These are phyloP conservation scores for Actinernus sp. DNA, from an alignment of 92 coral and sea anemone genomes.

Conservation along the genomic window DNA sequence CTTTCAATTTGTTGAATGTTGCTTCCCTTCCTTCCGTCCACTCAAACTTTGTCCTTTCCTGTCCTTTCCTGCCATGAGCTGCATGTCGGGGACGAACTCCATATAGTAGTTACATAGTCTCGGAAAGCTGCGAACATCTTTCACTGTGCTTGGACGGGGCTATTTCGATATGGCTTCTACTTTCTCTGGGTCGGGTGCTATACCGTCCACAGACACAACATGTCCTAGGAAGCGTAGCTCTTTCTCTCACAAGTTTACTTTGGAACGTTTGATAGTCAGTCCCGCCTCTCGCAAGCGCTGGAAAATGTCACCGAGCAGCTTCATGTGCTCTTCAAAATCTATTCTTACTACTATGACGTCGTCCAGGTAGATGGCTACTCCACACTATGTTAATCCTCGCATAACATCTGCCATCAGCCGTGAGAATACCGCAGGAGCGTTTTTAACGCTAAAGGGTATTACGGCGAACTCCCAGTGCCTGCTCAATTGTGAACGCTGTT, in stretches of 20 bases:
- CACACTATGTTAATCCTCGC: constrained; percentile 51
- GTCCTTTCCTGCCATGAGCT: constrained; percentile 41
- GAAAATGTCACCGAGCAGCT: constrained; percentile 34
- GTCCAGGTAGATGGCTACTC: constrained; percentile 56
- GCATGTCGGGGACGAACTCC: constrained; percentile 53
- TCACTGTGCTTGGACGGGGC: constrained; percentile 29
- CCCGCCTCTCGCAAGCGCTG: constrained; percentile 38
- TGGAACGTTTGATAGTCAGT: constrained; percentile 39
- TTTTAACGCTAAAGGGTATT: constrained; percentile 56
- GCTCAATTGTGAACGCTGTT: constrained; percentile 42
- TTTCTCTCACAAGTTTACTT: constrained; percentile 41
- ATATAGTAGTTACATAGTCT: constrained; percentile 45
- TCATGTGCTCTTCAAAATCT: constrained; percentile 28
- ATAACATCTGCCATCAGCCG: constrained; percentile 58
- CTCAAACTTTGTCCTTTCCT: constrained; percentile 38
- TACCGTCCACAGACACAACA: constrained; percentile 28
- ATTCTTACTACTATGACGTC: constrained; percentile 50
- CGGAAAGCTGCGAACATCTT: constrained; percentile 41
- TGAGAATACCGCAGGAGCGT: constrained; percentile 50
- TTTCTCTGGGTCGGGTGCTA: constrained; percentile 27
- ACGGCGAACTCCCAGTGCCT: constrained; percentile 55
- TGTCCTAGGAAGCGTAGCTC: constrained; percentile 39
- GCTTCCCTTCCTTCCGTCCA: constrained; percentile 48
- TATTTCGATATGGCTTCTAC: constrained; percentile 36
- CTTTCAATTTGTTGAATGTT: constrained; percentile 57